These are phyloP conservation scores for Napeogenes sylphis DNA, from an alignment of 2,888 invertebrate genomes.

Conservation along the genomic window DNA sequence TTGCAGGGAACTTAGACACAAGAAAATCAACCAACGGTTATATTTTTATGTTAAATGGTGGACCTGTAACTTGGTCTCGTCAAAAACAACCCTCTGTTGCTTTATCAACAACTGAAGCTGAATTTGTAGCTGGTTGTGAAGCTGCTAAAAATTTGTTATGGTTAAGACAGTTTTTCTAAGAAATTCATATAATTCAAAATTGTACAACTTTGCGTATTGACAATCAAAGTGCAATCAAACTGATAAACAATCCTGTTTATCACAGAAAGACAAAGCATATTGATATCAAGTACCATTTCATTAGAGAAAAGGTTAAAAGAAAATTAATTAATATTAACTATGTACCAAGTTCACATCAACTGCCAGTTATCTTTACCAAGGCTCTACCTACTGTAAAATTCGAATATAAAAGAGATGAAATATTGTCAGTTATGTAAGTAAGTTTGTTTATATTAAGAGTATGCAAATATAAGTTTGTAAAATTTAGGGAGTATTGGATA, in stretches of 20 bases:
- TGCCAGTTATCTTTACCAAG: no score
- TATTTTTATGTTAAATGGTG: conserved; percentile 27
- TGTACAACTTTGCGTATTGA: no score
- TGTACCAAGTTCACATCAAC: conserved; percentile 16
- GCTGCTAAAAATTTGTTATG: conserved; percentile 24
- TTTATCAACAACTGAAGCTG: conserved; percentile 26
- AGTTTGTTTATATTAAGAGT: no score
- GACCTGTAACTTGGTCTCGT: conserved; percentile 22
- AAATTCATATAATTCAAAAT: no score
- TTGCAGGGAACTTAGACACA: no score
- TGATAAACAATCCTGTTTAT: conserved; percentile 22
- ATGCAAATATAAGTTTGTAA: no score
- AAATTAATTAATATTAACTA: conserved; percentile 18
- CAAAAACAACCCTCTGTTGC: conserved; percentile 26
- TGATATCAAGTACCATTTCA: conserved; percentile 22
- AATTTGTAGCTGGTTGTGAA: conserved; percentile 27
- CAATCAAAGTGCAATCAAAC: conserved; percentile 18
- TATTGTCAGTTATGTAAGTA: no score
- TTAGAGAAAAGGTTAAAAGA: conserved; percentile 22
- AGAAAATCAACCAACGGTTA: conserved; percentile 20
- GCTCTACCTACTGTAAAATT: no score
- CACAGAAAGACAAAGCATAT: conserved; percentile 26
- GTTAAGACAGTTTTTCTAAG: conserved; percentile 19
- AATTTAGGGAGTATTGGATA: no score
- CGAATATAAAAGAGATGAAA: no score